A percentile compares a stretch with the other conserved stretches of the same genome.
Evolutionary conservation across 2,113 vertebrate genomes (phyloP).

Genomic region (Prunella fulvescens): DNA sequence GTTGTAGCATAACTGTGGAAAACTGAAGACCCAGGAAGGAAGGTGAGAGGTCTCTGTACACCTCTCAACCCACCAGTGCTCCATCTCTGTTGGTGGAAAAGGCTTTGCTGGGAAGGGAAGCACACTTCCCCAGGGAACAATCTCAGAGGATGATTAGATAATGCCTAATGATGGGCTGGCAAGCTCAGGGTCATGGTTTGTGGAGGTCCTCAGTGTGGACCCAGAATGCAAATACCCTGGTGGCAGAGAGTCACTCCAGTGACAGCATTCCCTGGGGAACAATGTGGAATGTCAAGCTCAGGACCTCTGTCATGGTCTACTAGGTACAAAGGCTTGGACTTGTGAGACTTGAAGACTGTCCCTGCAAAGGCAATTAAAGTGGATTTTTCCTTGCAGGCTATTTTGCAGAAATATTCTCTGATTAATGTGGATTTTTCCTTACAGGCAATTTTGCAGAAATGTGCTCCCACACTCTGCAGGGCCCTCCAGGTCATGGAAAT

Average conservation of each 20-base stretch:
- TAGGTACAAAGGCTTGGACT: background rate
- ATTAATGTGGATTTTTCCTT: background rate
- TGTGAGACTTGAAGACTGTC: background rate
- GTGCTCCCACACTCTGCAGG: background rate
- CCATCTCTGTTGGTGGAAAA: background rate
- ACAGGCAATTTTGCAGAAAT: background rate
- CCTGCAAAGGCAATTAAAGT: background rate
- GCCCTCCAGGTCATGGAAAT: background rate
- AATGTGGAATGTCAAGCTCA: background rate
- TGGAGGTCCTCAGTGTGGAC: background rate
- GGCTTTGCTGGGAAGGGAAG: background rate
- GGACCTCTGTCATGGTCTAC: background rate
- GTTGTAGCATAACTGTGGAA: background rate
- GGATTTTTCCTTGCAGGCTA: background rate
- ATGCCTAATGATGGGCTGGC: fast-evolving
- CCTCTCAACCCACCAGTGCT: background rate
- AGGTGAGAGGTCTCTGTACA: background rate
- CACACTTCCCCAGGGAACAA: background rate
- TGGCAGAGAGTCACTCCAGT: background rate
- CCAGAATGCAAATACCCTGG: background rate
- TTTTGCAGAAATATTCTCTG: background rate
- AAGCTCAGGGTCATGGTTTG: background rate
- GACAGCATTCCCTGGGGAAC: background rate
- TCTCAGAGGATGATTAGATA: background rate
- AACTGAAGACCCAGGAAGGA: background rate